Conservation (phyloP, 2,113 vertebrate species). For the Callithrix jacchus region DNA sequence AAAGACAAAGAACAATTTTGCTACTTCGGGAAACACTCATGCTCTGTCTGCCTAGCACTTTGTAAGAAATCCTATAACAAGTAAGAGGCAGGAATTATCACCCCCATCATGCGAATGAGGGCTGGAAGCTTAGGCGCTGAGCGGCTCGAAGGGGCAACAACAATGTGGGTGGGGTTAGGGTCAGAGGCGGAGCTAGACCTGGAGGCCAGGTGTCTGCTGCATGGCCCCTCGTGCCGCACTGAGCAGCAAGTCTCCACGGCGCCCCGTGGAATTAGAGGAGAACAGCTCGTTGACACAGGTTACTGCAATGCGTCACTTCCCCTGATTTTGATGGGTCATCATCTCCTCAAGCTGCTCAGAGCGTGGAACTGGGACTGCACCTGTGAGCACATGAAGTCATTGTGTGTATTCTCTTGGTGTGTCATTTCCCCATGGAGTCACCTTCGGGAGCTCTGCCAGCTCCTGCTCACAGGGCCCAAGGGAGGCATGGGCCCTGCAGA, state of each 20-base stretch:
- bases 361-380: background rate
- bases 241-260: accelerated
- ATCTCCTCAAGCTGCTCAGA: accelerated
- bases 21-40: background rate
- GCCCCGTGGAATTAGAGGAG: accelerated
- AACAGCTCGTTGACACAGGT: background rate
- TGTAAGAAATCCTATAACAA: accelerated
- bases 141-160: background rate
- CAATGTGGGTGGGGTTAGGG: too few relatives aligned
- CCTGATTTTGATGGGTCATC: background rate
- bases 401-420: accelerated
- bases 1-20: background rate
- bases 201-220: accelerated
- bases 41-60: accelerated
- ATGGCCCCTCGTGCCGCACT: accelerated
- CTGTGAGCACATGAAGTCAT: background rate
- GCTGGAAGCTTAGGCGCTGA: background rate
- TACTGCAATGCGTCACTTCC: accelerated
- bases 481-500: too few relatives aligned
- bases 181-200: background rate
- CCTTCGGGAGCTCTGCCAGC: background rate
- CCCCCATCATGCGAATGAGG: accelerated
- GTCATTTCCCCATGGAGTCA: background rate
- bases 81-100: background rate
- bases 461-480: background rate